These are phyloP conservation scores for Lepidocyrtoides sp. DNA, from an alignment of 2,888 invertebrate genomes.

Conservation along the genomic window DNA sequence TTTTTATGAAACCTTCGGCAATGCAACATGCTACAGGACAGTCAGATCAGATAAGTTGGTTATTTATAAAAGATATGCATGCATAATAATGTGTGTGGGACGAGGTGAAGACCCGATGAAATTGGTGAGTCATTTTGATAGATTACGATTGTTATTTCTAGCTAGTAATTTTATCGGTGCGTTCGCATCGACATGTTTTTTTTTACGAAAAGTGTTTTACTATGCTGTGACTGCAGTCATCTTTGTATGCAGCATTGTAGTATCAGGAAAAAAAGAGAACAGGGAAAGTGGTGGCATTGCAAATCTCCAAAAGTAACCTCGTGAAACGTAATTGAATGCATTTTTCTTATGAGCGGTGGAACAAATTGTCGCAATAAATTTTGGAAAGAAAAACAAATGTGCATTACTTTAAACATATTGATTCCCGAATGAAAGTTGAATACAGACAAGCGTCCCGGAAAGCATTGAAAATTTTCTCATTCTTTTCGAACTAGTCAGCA, in stretches of 20 bases:
- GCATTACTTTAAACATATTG: neutral
- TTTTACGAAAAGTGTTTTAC: neutral
- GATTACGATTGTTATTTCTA: neutral
- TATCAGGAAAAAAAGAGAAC: neutral
- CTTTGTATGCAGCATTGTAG: no score
- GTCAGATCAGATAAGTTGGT: no score
- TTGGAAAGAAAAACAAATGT: neutral
- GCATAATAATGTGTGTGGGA: slow-evolving; percentile 28
- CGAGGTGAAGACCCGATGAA: neutral
- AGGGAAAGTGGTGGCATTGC: neutral
- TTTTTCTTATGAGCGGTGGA: neutral
- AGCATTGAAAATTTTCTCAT: no score
- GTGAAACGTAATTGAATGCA: neutral
- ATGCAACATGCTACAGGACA: no score
- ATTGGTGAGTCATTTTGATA: slow-evolving; percentile 7
- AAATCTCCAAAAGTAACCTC: neutral
- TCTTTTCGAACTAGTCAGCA: no score
- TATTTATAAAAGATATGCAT: no score
- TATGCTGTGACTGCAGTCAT: neutral
- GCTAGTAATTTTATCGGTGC: neutral
- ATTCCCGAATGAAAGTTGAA: neutral
- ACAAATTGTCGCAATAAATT: slow-evolving; percentile 15
- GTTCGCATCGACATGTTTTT: slow-evolving; percentile 16
- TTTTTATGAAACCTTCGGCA: neutral
- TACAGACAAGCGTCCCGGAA: neutral